Evolutionary conservation across 2,797 vertebrate species (phyloP), one percentile per base, ranked within the genome.

Genomic region (Syncerus caffer): DNA sequence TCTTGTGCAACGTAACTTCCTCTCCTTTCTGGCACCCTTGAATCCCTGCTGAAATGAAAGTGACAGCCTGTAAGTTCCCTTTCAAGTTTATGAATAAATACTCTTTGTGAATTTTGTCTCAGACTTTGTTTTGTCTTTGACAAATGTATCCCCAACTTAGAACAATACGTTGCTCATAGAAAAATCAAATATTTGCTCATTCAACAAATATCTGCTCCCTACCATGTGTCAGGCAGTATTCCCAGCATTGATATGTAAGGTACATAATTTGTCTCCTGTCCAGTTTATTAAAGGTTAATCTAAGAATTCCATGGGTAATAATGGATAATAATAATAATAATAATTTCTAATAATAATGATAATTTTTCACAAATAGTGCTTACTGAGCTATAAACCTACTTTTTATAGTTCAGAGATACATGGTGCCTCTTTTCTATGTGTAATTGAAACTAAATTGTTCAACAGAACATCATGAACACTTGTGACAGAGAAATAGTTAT

Each of bases 121-220:
- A 62, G 45, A 47, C 78, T 96, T 47, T 29, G 42, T 89, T 97
- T 80, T 95, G 62, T 64, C 67, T 93, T 89, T 79, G 82, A 93
- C 34, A 92, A 80, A 60, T 80, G 47, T 58, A 64, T 47, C 19
- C 58, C 80, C 62, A 51, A 34, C 47, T 83, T 80, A 94, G 58
- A 95, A 47, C 27, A 71, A 84, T 42, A 50, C 31, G 38, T 92
- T 84, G 27, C n/a, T 58, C 53, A 2, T 16, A 34, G 62, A 74
- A 53, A 31, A 82, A 60, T 29, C 71, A 93, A 79, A 45, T 88
- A 82, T 96, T 62, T 57, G 62, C 58, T 92, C 64, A 67, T 87
- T 53, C 27, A 74, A 58, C 55, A 85, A 60, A 76, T 31, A 89
- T 21, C 31, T 27, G n/a, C 10, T 15, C 76, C 55, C 64, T 85